These are phyloP conservation scores for Tiphia femorata DNA, from an alignment of 2,888 invertebrate species.

Conservation along the genomic window DNA sequence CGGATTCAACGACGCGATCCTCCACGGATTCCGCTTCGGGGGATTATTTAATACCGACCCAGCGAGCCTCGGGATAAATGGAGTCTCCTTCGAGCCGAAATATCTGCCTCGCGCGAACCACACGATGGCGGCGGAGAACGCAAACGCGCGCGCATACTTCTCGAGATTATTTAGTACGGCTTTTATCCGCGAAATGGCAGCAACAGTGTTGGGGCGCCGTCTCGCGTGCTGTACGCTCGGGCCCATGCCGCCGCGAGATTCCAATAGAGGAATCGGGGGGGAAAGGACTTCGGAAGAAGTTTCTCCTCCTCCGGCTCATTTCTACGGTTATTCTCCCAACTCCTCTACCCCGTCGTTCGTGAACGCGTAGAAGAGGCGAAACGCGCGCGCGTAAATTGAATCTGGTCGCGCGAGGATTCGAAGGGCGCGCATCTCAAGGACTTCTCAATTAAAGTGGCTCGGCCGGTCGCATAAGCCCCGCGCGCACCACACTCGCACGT, in stretches of 20 bases:
- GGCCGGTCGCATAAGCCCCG: conserved; percentile 18
- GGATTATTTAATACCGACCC: conserved; percentile 5
- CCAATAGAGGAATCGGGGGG: background rate
- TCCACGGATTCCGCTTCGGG: background rate
- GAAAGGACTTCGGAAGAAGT: background rate
- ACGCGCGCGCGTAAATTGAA: conserved; percentile 27
- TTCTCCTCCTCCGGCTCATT: background rate
- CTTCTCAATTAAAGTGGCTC: conserved; percentile 37
- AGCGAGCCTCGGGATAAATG: background rate
- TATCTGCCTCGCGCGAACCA: conserved; percentile 2
- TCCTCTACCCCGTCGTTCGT: too few species aligned
- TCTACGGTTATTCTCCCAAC: background rate
- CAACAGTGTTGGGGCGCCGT: conserved; percentile 20
- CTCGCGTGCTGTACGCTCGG: background rate
- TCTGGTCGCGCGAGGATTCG: conserved; percentile 17
- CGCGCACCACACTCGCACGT: background rate
- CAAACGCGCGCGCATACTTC: background rate
- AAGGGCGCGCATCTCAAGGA: conserved; percentile 21
- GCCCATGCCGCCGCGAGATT: conserved; percentile 13
- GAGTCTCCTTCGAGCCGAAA: conserved; percentile 2
- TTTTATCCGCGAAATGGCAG: conserved; percentile 25
- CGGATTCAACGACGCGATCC: conserved; percentile 16
- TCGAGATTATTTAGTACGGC: conserved; percentile 31
- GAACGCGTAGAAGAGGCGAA: too few species aligned
- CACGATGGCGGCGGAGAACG: background rate